phyloP scores from a whole-genome alignment of 2,888 invertebrate genomes.

The Mythimna ferrago region DNA sequence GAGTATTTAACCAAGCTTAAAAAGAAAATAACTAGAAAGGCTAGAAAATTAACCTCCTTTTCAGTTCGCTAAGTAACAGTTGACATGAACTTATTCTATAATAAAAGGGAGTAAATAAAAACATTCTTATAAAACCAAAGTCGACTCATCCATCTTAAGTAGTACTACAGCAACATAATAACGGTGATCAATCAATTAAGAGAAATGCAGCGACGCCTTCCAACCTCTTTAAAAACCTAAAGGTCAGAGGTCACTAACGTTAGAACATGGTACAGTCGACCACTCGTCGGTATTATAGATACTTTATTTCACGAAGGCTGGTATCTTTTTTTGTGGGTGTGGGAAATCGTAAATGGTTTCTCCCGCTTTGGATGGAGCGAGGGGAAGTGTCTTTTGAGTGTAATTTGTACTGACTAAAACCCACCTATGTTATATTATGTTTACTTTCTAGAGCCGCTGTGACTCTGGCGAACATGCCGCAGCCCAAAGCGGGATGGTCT shows the following conservation, averaged over 20 bases:
- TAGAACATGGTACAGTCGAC: constrained; percentile 64
- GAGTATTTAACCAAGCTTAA: background rate
- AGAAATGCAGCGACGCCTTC: constrained; percentile 50
- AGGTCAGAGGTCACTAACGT: constrained; percentile 75
- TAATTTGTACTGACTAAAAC: too few relatives aligned
- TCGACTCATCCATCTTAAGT: constrained; percentile 48
- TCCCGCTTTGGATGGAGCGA: too few relatives aligned
- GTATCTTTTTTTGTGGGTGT: too few relatives aligned
- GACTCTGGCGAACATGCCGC: too few relatives aligned
- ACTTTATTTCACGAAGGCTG: too few relatives aligned
- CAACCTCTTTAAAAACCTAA: constrained; percentile 58
- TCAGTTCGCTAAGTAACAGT: background rate
- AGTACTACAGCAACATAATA: constrained; percentile 36
- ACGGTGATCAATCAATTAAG: constrained; percentile 57
- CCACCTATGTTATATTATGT: too few relatives aligned
- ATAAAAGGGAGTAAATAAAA: background rate
- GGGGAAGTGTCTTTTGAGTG: too few relatives aligned
- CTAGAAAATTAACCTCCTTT: background rate
- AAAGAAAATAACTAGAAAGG: background rate
- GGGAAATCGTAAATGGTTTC: too few relatives aligned
- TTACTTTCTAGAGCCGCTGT: too few relatives aligned
- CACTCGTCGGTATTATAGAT: background rate
- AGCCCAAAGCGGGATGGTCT: too few relatives aligned
- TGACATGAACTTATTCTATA: background rate
- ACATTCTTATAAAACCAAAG: constrained; percentile 22